Evolutionary conservation across 1,140 invertebrate species (phyloP).

Genomic region (Marisa cornuarietis): DNA sequence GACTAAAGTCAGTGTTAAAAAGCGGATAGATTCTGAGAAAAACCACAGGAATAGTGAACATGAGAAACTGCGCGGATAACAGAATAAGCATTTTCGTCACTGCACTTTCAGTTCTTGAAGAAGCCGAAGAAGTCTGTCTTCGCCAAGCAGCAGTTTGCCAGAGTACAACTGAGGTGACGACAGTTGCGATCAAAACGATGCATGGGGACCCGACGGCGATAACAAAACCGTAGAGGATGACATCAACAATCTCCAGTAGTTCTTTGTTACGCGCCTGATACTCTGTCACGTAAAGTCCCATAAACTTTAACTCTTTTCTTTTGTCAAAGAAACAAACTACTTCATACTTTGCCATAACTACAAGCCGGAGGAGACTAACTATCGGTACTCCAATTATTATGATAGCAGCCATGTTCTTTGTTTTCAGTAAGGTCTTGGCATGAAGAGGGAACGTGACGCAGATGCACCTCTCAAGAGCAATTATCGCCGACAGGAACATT

Average conservation of each 20-base stretch:
- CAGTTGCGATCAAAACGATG: background rate
- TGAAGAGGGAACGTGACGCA: background rate
- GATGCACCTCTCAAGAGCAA: background rate
- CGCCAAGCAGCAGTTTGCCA: background rate
- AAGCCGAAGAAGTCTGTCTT: background rate
- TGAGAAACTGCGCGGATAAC: constrained; percentile 5
- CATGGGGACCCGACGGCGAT: background rate
- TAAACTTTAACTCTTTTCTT: background rate
- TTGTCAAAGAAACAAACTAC: background rate
- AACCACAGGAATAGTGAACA: background rate
- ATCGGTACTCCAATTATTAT: background rate
- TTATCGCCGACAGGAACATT: background rate
- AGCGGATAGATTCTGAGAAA: background rate
- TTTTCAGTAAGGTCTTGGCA: background rate
- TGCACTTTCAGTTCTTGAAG: background rate
- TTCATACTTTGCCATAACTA: background rate
- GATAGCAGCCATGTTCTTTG: background rate
- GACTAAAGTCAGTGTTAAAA: background rate
- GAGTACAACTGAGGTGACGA: background rate
- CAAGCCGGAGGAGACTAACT: background rate
- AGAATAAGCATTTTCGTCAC: constrained; percentile 14
- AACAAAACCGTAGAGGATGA: background rate
- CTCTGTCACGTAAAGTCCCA: background rate
- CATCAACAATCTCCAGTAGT: background rate
- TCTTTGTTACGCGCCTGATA: background rate